Conservation (phyloP, 2,113 vertebrate species). For the Natator depressus region DNA sequence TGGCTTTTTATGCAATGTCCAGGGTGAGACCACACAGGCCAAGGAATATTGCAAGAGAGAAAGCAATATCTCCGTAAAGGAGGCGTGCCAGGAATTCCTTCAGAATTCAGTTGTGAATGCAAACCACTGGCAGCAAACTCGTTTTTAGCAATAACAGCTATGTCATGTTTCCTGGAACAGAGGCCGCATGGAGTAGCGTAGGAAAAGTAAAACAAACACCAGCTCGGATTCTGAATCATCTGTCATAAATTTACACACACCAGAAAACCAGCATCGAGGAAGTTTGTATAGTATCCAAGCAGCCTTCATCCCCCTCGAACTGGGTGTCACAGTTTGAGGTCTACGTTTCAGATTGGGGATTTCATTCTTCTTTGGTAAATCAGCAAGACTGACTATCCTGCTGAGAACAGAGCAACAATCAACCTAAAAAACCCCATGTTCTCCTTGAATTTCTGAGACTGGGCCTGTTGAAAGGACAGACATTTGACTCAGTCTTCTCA, state of each 20-base stretch:
- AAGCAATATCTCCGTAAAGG: background rate
- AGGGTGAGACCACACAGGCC: background rate
- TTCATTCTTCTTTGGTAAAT: background rate
- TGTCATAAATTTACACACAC: slow-evolving; percentile 34
- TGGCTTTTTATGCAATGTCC: background rate
- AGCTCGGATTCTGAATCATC: slow-evolving; percentile 26
- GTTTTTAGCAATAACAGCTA: slow-evolving; percentile 59
- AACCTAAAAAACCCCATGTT: background rate
- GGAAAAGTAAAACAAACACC: slow-evolving; percentile 68
- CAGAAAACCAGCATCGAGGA: background rate
- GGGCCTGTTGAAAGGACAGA: background rate
- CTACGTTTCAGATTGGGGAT: fast-evolving
- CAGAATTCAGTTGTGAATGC: slow-evolving; percentile 36
- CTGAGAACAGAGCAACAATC: fast-evolving
- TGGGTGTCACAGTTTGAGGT: background rate
- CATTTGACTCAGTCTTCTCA: background rate
- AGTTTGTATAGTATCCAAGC: background rate
- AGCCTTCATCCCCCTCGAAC: background rate
- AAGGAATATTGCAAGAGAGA: background rate
- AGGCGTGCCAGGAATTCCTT: slow-evolving; percentile 50
- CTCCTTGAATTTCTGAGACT: background rate
- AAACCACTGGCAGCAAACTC: slow-evolving; percentile 39
- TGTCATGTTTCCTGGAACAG: slow-evolving; percentile 64
- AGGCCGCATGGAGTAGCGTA: slow-evolving; percentile 34
- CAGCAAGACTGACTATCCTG: background rate